Evolutionary conservation across 2,113 vertebrate species (phyloP), one percentile per base, ranked within the genome.

Genomic region (Pagrus major): DNA sequence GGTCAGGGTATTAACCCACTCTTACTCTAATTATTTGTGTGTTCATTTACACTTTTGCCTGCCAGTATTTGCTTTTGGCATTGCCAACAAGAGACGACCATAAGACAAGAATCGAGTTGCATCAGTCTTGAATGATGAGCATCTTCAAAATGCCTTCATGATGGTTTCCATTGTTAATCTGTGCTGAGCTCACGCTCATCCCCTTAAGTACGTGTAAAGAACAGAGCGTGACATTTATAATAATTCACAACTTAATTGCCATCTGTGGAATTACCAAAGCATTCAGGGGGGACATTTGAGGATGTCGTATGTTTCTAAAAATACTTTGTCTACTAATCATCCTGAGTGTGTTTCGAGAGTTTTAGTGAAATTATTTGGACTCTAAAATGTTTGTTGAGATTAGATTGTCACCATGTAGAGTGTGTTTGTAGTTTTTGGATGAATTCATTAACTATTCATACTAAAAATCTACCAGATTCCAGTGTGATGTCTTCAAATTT

Each of bases 231-330:
- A 67, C 59, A 71, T 67, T 66, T 49, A 70, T 55, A 54, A 59
- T 65, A 60, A 83, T n/a, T 73, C 33, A 70, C 44, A 65, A 61
- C 41, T 33, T 46, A 42, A 61, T 20, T 73, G 14, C 70, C 70
- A 55, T 74, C 61, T 67, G 71, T 56, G 51, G 37, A 70, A 71
- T 42, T 69, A 12, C 60, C 60, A 71, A 66, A 74, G 46, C 58
- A 60, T 51, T 74, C 51, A 41, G 42, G 20, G 63, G 51, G 42
- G 56, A 64, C 23, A 44, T 71, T 31, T 31, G 10, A 42, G 46
- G 29, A 44, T 6, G 12, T 56, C 61, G 58, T 25, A 27, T 68
- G 16, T 60, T 27, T 51, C 61, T 68, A 9, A 39, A 52, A 23
- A 68, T 14, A 37, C 58, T n/a, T 25, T 9, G 4, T 42, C 64